These are phyloP conservation scores for Heliopora coerulea DNA, from an alignment of 92 coral and sea anemone species.

Conservation along the genomic window DNA sequence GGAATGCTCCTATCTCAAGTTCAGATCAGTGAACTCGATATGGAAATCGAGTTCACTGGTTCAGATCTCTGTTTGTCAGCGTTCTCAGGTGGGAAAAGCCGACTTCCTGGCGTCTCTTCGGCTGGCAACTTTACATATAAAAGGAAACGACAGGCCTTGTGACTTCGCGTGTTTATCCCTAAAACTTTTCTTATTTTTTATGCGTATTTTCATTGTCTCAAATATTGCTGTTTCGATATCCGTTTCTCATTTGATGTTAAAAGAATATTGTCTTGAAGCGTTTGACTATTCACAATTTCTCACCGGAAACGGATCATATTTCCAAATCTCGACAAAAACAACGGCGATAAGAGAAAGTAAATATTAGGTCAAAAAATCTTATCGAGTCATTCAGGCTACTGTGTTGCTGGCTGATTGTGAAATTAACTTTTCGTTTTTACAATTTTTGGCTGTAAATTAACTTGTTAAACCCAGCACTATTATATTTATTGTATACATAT, in stretches of 20 bases:
- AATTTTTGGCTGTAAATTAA: conserved; percentile 16
- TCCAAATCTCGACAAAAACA: conserved; percentile 41
- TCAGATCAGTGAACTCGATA: too few species aligned
- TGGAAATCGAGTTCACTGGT: too few species aligned
- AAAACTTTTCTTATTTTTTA: conserved; percentile 25
- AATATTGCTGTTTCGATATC: conserved; percentile 11
- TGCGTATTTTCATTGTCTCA: conserved; percentile 9
- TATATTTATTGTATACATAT: conserved; percentile 9
- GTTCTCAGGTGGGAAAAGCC: not conserved
- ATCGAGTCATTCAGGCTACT: conserved; percentile 32
- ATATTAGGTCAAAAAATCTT: conserved; percentile 45
- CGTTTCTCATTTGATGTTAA: not conserved
- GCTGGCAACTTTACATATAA: conserved; percentile 42
- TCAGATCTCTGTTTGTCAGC: not conserved
- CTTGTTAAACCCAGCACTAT: conserved; percentile 16
- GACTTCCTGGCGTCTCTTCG: conserved; percentile 45
- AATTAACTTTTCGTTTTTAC: conserved; percentile 34
- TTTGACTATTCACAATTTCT: conserved; percentile 34
- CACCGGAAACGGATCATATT: conserved; percentile 42
- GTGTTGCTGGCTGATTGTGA: conserved; percentile 25
- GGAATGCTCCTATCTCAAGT: conserved; percentile 11
- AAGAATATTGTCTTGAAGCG: not conserved
- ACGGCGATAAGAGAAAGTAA: conserved; percentile 46
- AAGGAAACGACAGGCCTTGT: conserved; percentile 47
- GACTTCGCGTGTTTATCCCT: conserved; percentile 19